These are phyloP conservation scores for Tretioscincus oriximinensis DNA, from an alignment of 2,113 vertebrate genomes.

Conservation along the genomic window DNA sequence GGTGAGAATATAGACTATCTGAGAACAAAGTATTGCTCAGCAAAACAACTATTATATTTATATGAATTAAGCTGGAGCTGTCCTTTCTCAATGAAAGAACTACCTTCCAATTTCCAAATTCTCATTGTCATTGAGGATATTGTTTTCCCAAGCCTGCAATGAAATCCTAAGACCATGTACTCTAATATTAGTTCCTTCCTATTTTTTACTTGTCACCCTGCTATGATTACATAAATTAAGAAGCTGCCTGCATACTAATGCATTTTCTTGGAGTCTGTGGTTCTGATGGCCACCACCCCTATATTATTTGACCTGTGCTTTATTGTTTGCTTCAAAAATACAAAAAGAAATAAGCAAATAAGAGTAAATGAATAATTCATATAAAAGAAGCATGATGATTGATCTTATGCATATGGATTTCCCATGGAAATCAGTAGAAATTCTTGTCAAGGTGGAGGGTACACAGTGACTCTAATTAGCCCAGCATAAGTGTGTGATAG, in stretches of 20 bases:
- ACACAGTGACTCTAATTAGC: neutral
- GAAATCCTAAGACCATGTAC: neutral
- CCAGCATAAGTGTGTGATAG: neutral
- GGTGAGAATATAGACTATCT: neutral
- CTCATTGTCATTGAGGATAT: neutral
- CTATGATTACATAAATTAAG: neutral
- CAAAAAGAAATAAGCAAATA: neutral
- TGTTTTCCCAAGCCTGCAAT: neutral
- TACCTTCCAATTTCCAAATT: neutral
- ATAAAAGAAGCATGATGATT: neutral
- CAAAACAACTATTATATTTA: too few relatives aligned
- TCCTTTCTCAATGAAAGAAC: neutral
- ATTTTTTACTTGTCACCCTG: neutral
- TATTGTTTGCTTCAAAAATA: neutral
- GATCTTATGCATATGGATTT: neutral
- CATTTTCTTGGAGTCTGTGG: neutral
- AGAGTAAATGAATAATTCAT: neutral
- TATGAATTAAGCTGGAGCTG: neutral
- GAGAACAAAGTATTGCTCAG: neutral
- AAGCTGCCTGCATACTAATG: neutral
- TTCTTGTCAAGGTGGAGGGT: neutral
- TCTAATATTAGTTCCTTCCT: neutral
- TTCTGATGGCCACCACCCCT: neutral
- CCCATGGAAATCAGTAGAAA: constrained; percentile 4
- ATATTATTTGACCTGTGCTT: neutral